Evolutionary conservation across 2,113 vertebrate species (phyloP), one percentile per base, ranked within the genome.

Genomic region (Nibea albiflora): DNA sequence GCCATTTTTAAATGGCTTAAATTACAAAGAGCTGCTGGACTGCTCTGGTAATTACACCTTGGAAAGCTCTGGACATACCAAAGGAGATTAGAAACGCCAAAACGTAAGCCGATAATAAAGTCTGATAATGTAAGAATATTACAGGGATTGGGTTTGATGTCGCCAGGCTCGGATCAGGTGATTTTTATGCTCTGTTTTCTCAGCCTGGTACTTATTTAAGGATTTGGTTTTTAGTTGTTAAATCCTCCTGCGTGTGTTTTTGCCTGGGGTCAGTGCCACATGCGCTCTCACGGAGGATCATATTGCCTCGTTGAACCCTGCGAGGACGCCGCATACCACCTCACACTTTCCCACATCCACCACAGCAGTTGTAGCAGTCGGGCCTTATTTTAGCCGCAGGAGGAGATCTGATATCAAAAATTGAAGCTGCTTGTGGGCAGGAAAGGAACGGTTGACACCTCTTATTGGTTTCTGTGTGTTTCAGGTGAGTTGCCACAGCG

Each of bases 341-440:
- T 0, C 35, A 6, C 26, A 42, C 52, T 46, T 60, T 70, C 67
- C 68, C 79, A 79, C 67, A 66, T 89, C 89, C 86, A 93, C 93
- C 93, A 93, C 93, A 89, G 92, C 88, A 28, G 72, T 81, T 84
- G 81, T 80, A 91, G 92, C 88, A n/a, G 12, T 54, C 49, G 52
- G 57, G 94, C 95, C 93, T 90, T 93, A 58, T 65, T 56, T 9
- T 4, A 15, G 6, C 53, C 2, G n/a, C 15, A 1, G 2, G 2
- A 24, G 3, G 22, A 42, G 31, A 31, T 60, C 24, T 58, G 24
- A 42, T 11, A 14, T 35, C 39, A 46, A 26, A 47, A 49, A 12
- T 16, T 24, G 0, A 46, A 22, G 24, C 17, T 20, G 12, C 4
- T 5, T 9, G 17, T 62, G 39, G 14, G 28, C 49, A 49, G 4